These are phyloP conservation scores for Pristionchus mayeri DNA, from an alignment of 2,888 invertebrate species.

Conservation along the genomic window DNA sequence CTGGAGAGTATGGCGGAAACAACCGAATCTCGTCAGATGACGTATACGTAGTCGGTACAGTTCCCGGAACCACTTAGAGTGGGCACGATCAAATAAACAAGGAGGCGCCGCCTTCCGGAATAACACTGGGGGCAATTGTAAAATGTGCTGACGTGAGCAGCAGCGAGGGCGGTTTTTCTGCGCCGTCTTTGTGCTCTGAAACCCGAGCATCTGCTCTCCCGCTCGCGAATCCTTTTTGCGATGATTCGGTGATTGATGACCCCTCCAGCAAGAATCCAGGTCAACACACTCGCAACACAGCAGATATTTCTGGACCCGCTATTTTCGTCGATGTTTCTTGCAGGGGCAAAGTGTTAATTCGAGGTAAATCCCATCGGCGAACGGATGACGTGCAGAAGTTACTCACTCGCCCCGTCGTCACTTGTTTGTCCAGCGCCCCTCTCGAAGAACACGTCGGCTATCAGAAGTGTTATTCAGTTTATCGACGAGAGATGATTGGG, in stretches of 20 bases:
- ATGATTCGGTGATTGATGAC: not conserved
- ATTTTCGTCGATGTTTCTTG: not conserved
- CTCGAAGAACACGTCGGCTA: not conserved
- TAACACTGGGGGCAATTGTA: too few relatives aligned
- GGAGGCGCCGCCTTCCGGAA: too few relatives aligned
- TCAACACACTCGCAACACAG: not conserved
- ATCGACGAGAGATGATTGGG: constrained; percentile 1
- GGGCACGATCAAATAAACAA: too few relatives aligned
- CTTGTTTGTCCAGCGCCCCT: constrained; percentile 2
- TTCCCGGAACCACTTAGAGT: too few relatives aligned
- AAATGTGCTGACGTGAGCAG: too few relatives aligned
- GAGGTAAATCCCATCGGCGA: not conserved
- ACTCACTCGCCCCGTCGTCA: not conserved
- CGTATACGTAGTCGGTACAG: too few relatives aligned
- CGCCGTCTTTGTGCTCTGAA: not conserved
- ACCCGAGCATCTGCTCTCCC: too few relatives aligned
- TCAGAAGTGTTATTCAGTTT: not conserved
- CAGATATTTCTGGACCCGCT: not conserved
- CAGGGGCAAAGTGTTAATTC: too few relatives aligned
- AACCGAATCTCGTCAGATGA: too few relatives aligned
- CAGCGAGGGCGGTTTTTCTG: not conserved
- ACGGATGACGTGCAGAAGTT: not conserved
- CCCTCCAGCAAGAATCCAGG: not conserved
- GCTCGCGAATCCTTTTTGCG: too few relatives aligned
- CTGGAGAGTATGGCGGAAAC: too few relatives aligned